These are phyloP conservation scores for Apteryx mantelli DNA, from an alignment of 2,113 vertebrate species.

Conservation along the genomic window DNA sequence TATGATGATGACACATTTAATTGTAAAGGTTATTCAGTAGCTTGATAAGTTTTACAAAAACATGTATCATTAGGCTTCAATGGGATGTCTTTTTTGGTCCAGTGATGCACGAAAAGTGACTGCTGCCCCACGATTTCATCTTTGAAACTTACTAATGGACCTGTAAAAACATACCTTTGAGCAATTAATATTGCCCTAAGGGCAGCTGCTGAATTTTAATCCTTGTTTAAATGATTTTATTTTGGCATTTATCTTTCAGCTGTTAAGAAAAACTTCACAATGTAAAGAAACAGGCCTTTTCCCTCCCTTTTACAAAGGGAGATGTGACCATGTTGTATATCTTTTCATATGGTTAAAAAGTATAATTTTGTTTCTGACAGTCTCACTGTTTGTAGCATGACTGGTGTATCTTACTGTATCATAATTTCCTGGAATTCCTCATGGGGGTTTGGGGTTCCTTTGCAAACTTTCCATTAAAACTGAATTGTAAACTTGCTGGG, in stretches of 20 bases:
- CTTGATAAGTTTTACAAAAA: not conserved
- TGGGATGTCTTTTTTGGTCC: conserved; percentile 12
- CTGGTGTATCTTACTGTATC: not conserved
- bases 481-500: not conserved
- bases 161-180: conserved; percentile 40
- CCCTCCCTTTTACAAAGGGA: not conserved
- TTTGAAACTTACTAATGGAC: conserved; percentile 46
- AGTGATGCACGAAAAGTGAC: conserved; percentile 16
- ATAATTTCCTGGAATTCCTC: not conserved
- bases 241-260: not conserved
- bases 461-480: not conserved
- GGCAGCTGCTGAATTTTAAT: not conserved
- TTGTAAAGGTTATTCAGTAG: conserved; percentile 15
- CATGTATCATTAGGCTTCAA: not conserved
- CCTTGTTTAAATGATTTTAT: not conserved
- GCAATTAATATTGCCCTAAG: not conserved
- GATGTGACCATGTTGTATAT: not conserved
- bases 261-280: not conserved
- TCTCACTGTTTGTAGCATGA: not conserved
- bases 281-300: not conserved
- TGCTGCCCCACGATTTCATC: conserved; percentile 13
- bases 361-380: not conserved
- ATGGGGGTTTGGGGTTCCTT: not conserved
- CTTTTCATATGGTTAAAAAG: not conserved
- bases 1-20: not conserved